phyloP scores from a whole-genome alignment of 2,797 vertebrate species.

The Mycteria americana region DNA sequence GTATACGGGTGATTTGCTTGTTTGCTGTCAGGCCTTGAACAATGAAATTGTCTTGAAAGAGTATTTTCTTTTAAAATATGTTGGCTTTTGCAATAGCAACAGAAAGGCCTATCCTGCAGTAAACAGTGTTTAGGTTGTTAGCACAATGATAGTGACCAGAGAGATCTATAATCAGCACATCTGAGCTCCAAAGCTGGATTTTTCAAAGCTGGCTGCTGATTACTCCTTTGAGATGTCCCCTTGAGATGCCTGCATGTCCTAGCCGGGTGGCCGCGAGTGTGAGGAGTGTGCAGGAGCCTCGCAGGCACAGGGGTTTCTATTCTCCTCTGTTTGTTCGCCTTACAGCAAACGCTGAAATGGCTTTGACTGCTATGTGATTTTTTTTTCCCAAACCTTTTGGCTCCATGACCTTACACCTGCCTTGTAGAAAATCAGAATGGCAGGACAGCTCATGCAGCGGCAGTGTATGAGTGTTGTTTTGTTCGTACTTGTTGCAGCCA shows the following conservation, averaged over 20 bases:
- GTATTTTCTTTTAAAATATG: not conserved
- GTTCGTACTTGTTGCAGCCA: not conserved
- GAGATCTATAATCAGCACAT: not conserved
- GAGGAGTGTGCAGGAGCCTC: not conserved
- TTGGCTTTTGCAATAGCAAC: not conserved
- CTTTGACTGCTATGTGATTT: not conserved
- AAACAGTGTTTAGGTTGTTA: not conserved
- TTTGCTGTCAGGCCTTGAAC: not conserved
- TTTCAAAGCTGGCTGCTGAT: not conserved
- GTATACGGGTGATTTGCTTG: not conserved
- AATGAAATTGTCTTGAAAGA: not conserved
- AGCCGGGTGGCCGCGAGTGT: rapidly evolving
- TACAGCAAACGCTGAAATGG: not conserved
- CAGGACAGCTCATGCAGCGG: not conserved
- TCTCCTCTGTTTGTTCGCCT: not conserved
- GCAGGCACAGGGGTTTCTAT: not conserved
- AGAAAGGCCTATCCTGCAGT: not conserved
- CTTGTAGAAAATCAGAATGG: not conserved
- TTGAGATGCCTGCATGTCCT: not conserved
- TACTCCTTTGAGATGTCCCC: not conserved
- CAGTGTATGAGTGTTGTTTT: not conserved
- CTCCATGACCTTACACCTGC: not conserved
- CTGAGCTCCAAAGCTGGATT: not conserved
- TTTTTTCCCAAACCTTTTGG: not conserved
- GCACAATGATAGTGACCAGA: not conserved